Evolutionary conservation across 2,888 invertebrate species (phyloP).

Genomic region (Muscina levida): DNA sequence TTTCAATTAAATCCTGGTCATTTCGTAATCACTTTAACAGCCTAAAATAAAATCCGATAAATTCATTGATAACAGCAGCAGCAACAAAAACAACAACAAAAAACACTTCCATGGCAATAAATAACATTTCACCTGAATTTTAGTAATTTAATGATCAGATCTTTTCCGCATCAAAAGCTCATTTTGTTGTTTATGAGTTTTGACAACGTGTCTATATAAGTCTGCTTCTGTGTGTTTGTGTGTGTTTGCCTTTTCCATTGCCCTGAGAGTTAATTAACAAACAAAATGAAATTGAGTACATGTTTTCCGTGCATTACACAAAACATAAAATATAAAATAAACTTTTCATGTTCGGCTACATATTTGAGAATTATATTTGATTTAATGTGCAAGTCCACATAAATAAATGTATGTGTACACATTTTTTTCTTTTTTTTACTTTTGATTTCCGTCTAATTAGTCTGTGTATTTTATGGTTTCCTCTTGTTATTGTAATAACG

Average conservation of each 20-base stretch:
- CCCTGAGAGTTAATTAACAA: not conserved
- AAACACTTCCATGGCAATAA: not conserved
- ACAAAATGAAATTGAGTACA: conserved; percentile 4
- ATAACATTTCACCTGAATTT: not conserved
- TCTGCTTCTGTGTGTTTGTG: not conserved
- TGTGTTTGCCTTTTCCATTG: not conserved
- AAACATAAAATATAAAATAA: conserved; percentile 24
- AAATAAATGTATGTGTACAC: too few relatives aligned
- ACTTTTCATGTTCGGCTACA: conserved; percentile 18
- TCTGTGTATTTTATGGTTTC: conserved; percentile 20
- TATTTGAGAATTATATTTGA: not conserved
- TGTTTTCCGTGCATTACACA: conserved; percentile 18
- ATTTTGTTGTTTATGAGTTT: not conserved
- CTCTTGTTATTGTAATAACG: not conserved
- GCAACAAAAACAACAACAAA: not conserved
- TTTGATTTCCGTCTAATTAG: conserved; percentile 41
- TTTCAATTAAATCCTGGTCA: conserved; percentile 3
- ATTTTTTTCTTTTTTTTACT: too few relatives aligned
- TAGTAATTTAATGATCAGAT: conserved; percentile 6
- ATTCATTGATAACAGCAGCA: not conserved
- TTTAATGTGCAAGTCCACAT: not conserved
- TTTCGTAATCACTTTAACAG: not conserved
- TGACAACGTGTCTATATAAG: not conserved
- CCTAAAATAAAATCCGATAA: not conserved
- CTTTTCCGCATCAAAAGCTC: conserved; percentile 4